phyloP scores from a whole-genome alignment of 2,888 invertebrate species.

The Caenorhabditis japonica region DNA sequence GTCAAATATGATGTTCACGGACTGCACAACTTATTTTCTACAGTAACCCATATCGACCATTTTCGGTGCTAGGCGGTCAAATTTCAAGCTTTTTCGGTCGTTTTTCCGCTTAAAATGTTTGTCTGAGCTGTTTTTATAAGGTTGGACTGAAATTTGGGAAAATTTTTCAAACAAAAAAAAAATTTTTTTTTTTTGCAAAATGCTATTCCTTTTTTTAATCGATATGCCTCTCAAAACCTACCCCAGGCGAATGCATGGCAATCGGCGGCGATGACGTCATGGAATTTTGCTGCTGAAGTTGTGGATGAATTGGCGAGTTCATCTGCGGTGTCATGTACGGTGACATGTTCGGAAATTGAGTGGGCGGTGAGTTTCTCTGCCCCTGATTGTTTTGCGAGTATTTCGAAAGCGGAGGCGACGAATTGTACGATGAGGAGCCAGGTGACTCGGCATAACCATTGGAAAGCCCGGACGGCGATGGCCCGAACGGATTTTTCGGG shows the following conservation, averaged over 20 bases:
- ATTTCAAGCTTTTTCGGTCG: not conserved
- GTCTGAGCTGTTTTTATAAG: too few species aligned
- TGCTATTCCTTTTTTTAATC: too few species aligned
- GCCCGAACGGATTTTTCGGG: constrained; percentile 50
- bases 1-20: too few species aligned
- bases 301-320: constrained; percentile 48
- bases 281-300: constrained; percentile 28
- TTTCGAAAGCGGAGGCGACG: constrained; percentile 42
- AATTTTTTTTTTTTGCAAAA: too few species aligned
- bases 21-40: too few species aligned
- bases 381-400: constrained; percentile 52
- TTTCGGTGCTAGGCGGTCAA: too few species aligned
- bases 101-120: too few species aligned
- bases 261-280: constrained; percentile 26
- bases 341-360: constrained; percentile 34
- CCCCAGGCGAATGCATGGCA: constrained; percentile 38
- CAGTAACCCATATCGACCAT: too few species aligned
- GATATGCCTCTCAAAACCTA: constrained; percentile 2
- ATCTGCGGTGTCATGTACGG: constrained; percentile 44
- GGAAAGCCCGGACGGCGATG: constrained; percentile 32
- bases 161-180: too few species aligned
- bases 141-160: too few species aligned
- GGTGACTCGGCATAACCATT: constrained; percentile 46
- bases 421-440: constrained; percentile 12
- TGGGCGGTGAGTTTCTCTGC: constrained; percentile 42